Conservation (phyloP, 2,113 vertebrate species). For the Apistogramma diplotaenia region DNA sequence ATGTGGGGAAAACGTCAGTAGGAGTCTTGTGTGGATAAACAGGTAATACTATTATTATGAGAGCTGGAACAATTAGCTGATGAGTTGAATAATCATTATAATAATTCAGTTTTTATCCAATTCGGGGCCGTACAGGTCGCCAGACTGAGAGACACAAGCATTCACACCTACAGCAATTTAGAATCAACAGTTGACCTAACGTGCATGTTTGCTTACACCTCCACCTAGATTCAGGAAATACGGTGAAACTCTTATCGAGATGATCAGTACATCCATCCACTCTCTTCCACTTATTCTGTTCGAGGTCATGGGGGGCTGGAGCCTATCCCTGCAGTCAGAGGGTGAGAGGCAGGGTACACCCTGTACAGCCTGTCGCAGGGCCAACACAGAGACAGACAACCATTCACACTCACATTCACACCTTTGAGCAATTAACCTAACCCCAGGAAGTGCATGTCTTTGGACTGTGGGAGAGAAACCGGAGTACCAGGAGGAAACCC, state of each 20-base stretch:
- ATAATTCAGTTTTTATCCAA: not conserved
- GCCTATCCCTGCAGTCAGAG: too few relatives aligned
- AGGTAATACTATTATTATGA: not conserved
- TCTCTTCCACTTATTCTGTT: too few relatives aligned
- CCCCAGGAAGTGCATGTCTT: too few relatives aligned
- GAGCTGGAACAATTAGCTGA: not conserved
- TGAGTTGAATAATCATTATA: not conserved
- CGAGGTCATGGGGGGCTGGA: too few relatives aligned
- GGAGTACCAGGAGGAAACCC: too few relatives aligned
- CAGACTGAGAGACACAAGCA: not conserved
- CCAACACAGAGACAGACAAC: too few relatives aligned
- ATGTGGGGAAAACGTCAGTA: not conserved
- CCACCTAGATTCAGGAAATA: not conserved
- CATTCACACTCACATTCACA: too few relatives aligned
- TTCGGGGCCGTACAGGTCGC: not conserved
- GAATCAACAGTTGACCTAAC: not conserved
- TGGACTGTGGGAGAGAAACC: too few relatives aligned
- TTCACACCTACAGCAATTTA: not conserved
- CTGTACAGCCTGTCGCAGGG: too few relatives aligned
- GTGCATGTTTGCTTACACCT: not conserved
- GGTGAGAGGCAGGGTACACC: too few relatives aligned
- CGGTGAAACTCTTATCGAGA: not conserved
- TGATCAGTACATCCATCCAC: not conserved
- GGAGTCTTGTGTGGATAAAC: not conserved
- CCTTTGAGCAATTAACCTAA: too few relatives aligned